Evolutionary conservation across 2,113 vertebrate species (phyloP).

Genomic region (Phylloscopus trochiloides): DNA sequence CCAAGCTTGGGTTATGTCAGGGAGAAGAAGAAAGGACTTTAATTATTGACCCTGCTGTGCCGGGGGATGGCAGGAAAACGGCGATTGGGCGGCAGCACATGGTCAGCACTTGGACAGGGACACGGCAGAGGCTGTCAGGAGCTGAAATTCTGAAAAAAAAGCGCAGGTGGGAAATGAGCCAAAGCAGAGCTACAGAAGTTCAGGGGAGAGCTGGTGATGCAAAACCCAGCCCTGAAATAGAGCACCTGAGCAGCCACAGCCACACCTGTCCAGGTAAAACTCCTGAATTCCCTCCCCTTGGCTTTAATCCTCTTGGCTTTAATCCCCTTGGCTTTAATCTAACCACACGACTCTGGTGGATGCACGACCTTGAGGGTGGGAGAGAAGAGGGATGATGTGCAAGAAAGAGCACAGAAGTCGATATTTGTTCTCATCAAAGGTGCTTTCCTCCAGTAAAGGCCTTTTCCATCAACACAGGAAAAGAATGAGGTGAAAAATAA

Average conservation of each 20-base stretch:
- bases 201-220: background rate
- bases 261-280: background rate
- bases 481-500: background rate
- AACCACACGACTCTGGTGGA: background rate
- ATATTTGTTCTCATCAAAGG: background rate
- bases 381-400: background rate
- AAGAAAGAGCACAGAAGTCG: background rate
- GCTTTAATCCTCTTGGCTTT: background rate
- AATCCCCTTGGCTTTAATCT: background rate
- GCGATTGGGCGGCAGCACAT: background rate
- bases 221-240: background rate
- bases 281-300: background rate
- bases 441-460: background rate
- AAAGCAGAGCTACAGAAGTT: background rate
- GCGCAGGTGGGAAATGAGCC: background rate
- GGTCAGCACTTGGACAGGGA: background rate
- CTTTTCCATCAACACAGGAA: background rate
- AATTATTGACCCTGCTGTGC: constrained; percentile 42
- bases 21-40: background rate
- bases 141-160: background rate
- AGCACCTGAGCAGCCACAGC: background rate
- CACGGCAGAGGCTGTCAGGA: background rate
- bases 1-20: background rate
- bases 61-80: background rate
- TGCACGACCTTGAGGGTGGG: background rate